Conservation (phyloP, 2,113 vertebrate species). For the Charina bottae region DNA sequence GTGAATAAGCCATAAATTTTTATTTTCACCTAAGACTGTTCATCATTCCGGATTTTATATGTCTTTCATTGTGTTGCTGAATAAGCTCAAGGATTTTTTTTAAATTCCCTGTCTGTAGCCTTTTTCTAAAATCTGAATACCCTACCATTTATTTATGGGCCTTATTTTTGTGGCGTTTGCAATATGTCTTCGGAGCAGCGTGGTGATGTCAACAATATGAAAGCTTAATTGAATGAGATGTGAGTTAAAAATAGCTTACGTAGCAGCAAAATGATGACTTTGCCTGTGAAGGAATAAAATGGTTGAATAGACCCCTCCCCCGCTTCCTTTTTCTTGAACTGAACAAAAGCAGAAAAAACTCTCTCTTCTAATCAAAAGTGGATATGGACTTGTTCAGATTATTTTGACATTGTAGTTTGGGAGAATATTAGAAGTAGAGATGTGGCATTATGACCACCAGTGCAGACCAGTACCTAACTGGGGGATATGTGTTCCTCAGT, state of each 20-base stretch:
- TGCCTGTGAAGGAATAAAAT: constrained; percentile 50
- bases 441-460: neutral
- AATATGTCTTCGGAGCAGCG: constrained; percentile 27
- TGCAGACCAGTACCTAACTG: no score
- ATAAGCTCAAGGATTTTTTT: constrained; percentile 41
- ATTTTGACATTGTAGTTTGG: neutral
- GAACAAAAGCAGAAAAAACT: constrained; percentile 11
- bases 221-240: constrained; percentile 70
- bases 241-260: constrained; percentile 53
- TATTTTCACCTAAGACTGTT: neutral
- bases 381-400: constrained; percentile 9
- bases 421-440: neutral
- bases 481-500: no score
- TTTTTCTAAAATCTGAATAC: constrained; percentile 37
- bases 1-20: neutral
- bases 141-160: constrained; percentile 67
- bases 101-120: constrained; percentile 4
- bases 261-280: constrained; percentile 36
- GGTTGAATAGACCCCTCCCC: constrained; percentile 18
- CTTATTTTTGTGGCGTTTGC: constrained; percentile 46
- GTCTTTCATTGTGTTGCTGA: constrained; percentile 34
- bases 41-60: constrained; percentile 4
- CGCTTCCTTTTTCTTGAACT: constrained; percentile 45
- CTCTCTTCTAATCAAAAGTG: constrained; percentile 33
- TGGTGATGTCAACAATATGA: constrained; percentile 53